Conservation (phyloP, 2,797 vertebrate genomes). For the Myotis myotis region DNA sequence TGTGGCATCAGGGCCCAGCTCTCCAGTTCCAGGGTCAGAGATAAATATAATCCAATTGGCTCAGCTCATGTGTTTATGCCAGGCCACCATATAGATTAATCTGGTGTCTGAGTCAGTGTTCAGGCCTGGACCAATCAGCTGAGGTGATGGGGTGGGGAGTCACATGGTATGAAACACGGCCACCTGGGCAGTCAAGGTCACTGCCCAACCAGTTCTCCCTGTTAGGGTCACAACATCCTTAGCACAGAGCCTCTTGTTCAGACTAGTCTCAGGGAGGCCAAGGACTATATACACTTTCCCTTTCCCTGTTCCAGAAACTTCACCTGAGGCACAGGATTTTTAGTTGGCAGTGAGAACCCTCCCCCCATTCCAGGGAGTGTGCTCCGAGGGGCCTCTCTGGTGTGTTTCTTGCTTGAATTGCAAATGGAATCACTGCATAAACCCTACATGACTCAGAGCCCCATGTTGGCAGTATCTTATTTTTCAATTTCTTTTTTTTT, state of each 20-base stretch:
- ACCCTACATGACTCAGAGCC: slow-evolving; percentile 75
- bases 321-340: not conserved
- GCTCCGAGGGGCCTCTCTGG: slow-evolving; percentile 62
- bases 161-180: not conserved
- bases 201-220: not conserved
- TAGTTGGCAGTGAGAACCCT: not conserved
- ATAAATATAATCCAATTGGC: not conserved
- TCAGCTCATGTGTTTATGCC: not conserved
- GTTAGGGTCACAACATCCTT: not conserved
- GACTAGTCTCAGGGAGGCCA: not conserved
- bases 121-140: not conserved
- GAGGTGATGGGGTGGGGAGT: not conserved
- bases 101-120: not conserved
- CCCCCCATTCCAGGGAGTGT: slow-evolving; percentile 33
- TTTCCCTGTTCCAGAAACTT: slow-evolving; percentile 12
- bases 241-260: not conserved
- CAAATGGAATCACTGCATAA: slow-evolving; percentile 75
- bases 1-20: not conserved
- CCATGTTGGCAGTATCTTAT: slow-evolving; percentile 79
- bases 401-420: slow-evolving; percentile 72
- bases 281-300: too few species aligned
- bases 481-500: slow-evolving; percentile 82
- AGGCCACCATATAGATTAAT: not conserved
- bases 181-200: not conserved
- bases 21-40: not conserved